These are phyloP conservation scores for Pocillopora verrucosa DNA, from an alignment of 64 coral and sea anemone species.

Conservation along the genomic window DNA sequence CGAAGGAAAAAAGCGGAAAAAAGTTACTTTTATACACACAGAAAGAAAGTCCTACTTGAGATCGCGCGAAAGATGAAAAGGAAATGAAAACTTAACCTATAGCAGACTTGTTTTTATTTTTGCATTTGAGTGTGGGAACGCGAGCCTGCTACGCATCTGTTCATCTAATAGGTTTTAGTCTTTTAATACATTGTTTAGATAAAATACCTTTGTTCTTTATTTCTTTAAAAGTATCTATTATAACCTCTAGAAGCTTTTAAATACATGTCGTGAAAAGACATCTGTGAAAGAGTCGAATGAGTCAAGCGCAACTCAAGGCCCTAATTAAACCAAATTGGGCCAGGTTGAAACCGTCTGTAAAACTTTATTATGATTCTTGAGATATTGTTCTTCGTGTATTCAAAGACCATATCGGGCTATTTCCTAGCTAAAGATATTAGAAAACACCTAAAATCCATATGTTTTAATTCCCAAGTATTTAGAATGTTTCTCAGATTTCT, in stretches of 20 bases:
- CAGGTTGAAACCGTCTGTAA: constrained; percentile 28
- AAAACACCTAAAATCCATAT: constrained; percentile 31
- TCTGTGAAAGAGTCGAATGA: constrained; percentile 24
- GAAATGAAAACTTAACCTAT: constrained; percentile 2
- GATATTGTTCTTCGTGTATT: constrained; percentile 29
- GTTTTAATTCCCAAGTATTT: constrained; percentile 33
- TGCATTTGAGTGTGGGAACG: constrained; percentile 44
- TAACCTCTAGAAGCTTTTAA: constrained; percentile 62
- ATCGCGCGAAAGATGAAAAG: neutral
- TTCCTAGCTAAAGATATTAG: constrained; percentile 39
- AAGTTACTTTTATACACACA: neutral
- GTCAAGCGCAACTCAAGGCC: constrained; percentile 1
- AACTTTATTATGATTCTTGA: constrained; percentile 8
- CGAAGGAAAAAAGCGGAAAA: neutral
- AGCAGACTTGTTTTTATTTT: constrained; percentile 57
- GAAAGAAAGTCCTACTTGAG: neutral
- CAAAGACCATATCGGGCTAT: constrained; percentile 28
- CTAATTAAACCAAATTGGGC: constrained; percentile 44
- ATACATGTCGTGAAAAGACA: constrained; percentile 60
- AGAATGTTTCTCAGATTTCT: constrained; percentile 28
- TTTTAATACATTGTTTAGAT: constrained; percentile 78
- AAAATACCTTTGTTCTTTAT: constrained; percentile 57
- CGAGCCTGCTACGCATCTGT: constrained; percentile 53
- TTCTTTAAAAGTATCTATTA: constrained; percentile 74
- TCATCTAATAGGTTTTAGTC: constrained; percentile 56